Evolutionary conservation across 64 coral and sea anemone species (phyloP), one percentile per base, ranked within the genome.

Genomic region (Pocillopora damicornis): DNA sequence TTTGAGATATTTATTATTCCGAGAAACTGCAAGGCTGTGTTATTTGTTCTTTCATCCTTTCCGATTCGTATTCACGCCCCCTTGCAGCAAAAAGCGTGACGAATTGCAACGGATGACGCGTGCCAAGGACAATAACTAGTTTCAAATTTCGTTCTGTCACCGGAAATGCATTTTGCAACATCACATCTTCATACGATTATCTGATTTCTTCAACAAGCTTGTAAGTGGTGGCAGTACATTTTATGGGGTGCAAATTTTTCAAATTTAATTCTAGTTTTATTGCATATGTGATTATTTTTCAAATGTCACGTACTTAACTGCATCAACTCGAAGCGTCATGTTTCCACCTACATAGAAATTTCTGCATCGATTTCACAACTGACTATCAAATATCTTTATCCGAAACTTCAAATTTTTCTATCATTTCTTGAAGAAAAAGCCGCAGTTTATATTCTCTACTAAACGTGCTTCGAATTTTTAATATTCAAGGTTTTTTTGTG

Each of bases 401-500:
- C 26, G 11, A 60, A 62, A 37, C 42, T 51, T 51, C 7, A 51
- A 2, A 51, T 51, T 51, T 51, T 51, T 51, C 11, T 63, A 13
- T 25, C 67, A 20, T 9, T 71, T n/a, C 67, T 71, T 5, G 12
- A 15, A 15, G 11, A 23, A 71, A 71, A 23, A 30, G 20, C 20
- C 67, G 5, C 1, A n/a, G 37, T 72, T 17, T 35, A 26, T 4
- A 23, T 4, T 5, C 22, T 15, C 63, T 81, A 13, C 17, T 11
- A 83, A 69, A 83, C 81, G 81, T 85, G 81, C 37, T 5, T 85
- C 45, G 81, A 85, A 85, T 85, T 85, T 57, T 22, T 38, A 81
- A 67, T 67, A 45, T 22, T 16, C 9, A 2, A 56, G 4, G 22
- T 15, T 2, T 26, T 25, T 9, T 25, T 9, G n/a, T 23, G 16